These are phyloP conservation scores for Channa striata DNA, from an alignment of 2,797 vertebrate species.

Conservation along the genomic window DNA sequence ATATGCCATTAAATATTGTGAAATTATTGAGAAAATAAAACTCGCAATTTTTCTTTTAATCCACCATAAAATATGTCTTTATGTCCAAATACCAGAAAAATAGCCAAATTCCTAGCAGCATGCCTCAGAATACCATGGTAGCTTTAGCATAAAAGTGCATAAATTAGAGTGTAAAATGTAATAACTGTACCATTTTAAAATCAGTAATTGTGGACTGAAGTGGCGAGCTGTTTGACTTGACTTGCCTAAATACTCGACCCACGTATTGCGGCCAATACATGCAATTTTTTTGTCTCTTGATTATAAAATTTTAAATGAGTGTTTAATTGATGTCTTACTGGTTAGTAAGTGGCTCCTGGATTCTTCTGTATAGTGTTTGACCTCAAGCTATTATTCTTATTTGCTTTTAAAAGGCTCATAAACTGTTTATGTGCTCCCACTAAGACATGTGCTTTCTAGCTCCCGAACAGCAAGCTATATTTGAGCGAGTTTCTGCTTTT, in stretches of 20 bases:
- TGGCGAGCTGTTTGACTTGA: constrained; percentile 20
- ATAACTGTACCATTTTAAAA: too few relatives aligned
- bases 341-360: constrained; percentile 55
- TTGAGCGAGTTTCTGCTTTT: constrained; percentile 38
- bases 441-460: constrained; percentile 25
- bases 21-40: too few relatives aligned
- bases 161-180: too few relatives aligned
- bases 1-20: background rate
- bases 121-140: too few relatives aligned
- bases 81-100: too few relatives aligned
- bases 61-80: too few relatives aligned
- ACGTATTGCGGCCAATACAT: constrained; percentile 56
- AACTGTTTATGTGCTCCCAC: constrained; percentile 63
- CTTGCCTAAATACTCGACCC: constrained; percentile 42
- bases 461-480: constrained; percentile 34
- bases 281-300: constrained; percentile 46
- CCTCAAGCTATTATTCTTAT: constrained; percentile 65
- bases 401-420: constrained; percentile 64
- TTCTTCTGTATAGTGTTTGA: constrained; percentile 55
- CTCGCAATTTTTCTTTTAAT: too few relatives aligned
- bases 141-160: too few relatives aligned
- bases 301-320: constrained; percentile 67
- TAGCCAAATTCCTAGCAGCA: too few relatives aligned
- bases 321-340: constrained; percentile 61
- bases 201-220: too few relatives aligned